Conservation (phyloP, 2,113 vertebrate species). For the Grallaria varia region DNA sequence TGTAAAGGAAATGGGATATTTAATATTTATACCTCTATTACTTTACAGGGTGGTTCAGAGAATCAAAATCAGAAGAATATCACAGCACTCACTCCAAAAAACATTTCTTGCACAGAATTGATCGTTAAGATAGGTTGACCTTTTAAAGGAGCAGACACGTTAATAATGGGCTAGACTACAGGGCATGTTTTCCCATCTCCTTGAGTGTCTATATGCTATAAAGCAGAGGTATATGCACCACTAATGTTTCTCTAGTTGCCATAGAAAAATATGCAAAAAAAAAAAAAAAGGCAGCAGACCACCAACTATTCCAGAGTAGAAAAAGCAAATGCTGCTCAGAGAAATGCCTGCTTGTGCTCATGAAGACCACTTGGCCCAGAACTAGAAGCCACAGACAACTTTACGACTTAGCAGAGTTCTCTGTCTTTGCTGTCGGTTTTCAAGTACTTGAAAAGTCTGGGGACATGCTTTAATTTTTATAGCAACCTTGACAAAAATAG, state of each 20-base stretch:
- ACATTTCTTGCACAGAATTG: background rate
- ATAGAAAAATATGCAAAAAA: background rate
- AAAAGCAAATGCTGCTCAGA: background rate
- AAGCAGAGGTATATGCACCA: background rate
- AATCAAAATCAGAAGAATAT: slow-evolving; percentile 43
- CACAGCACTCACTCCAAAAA: slow-evolving; percentile 29
- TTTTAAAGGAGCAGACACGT: slow-evolving; percentile 42
- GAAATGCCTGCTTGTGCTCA: background rate
- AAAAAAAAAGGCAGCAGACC: background rate
- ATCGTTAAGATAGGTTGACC: slow-evolving; percentile 43
- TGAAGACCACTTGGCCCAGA: background rate
- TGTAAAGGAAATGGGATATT: slow-evolving; percentile 51
- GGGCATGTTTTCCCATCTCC: background rate
- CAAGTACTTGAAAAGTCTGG: background rate
- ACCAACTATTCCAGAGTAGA: background rate
- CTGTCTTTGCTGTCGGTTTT: background rate
- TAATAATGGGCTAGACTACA: slow-evolving; percentile 24
- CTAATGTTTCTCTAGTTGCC: background rate
- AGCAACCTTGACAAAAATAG: background rate
- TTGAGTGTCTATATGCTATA: background rate
- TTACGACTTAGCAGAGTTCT: background rate
- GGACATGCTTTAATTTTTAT: background rate
- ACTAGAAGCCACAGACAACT: background rate
- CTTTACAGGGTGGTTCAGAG: slow-evolving; percentile 6
- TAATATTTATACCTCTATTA: slow-evolving; percentile 67